Base-by-base conservation (phyloP, 2,113 vertebrate species). In the Theristicus caerulescens region DNA sequence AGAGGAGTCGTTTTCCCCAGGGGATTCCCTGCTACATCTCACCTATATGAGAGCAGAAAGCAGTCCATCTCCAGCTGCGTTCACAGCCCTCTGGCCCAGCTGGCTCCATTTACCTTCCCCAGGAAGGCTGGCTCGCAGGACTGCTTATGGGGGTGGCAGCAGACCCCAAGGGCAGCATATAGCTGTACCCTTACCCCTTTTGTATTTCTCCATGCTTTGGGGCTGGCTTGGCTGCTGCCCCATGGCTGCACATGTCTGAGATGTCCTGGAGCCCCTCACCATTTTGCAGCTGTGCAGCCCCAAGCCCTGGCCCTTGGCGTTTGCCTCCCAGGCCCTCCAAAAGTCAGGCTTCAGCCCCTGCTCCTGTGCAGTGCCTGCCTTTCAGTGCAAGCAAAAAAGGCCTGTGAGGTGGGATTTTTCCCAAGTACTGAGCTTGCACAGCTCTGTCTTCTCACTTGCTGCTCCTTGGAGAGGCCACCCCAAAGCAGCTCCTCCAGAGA, bases 1-100 rank as follows among this genome's bases (percentile, higher is more conserved):
- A 25, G 38, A 54, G 31, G 11, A 1, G 1, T 15, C 46, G 27
- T 64, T 79, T 86, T 55, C 6, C 71, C 38, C n/a, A 29, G 4
- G 3, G 8, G 13, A 44, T 78, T 59, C 44, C 24, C 55, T 79
- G 31, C 44, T 38, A 13, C 11, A 15, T 44, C 44, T 44, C 19
- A 15, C 11, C 54, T n/a, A 1, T 31, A 7, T n/a, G 38, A 69
- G 5, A 58, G 31, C 25, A 32, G 34, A 62, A 57, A 78, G 27
- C 6, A 14, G 49, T 19, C 42, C 38, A 7, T 25, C 40, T 57
- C 32, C 2, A 5, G 40, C n/a, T 3, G 5, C 0, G 0, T 27
- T 51, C 71, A 49, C 52, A n/a, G 3, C 4, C 7, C 14, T 36
- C 26, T 44, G 51, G 20, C 27, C 6, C 16, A n/a, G n/a, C 26